A percentile compares a stretch with the other conserved stretches of the same genome.
These are phyloP conservation scores for Temnothorax rugatulus DNA, from an alignment of 2,888 invertebrate genomes.

Conservation along the genomic window DNA sequence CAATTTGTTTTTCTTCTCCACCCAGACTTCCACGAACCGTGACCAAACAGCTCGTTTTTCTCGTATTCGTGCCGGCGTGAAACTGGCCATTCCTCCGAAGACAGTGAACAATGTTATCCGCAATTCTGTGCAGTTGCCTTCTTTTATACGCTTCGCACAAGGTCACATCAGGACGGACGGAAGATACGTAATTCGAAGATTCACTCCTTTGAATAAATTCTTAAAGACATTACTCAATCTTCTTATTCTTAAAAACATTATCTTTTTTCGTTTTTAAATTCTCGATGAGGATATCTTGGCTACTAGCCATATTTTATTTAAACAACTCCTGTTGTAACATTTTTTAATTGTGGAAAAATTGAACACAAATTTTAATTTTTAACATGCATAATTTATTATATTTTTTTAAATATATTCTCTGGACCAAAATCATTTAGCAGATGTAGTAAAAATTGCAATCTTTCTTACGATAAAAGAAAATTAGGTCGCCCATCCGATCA, in stretches of 20 bases:
- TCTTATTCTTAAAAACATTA: no score
- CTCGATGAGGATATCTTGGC: background rate
- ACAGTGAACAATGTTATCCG: constrained; percentile 79
- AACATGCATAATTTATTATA: background rate
- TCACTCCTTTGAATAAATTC: background rate
- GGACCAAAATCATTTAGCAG: background rate
- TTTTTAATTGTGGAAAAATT: constrained; percentile 2
- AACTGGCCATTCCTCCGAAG: constrained; percentile 73
- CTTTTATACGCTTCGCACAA: constrained; percentile 46
- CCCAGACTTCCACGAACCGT: constrained; percentile 41
- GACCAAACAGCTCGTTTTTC: constrained; percentile 67
- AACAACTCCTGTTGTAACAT: background rate
- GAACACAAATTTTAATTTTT: background rate
- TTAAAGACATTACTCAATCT: background rate
- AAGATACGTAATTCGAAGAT: background rate
- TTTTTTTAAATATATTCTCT: background rate
- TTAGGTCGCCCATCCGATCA: constrained; percentile 12
- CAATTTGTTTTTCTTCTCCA: constrained; percentile 67
- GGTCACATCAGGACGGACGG: background rate
- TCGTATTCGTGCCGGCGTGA: constrained; percentile 67
- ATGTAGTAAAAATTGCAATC: background rate
- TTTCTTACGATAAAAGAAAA: background rate
- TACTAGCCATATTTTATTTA: background rate
- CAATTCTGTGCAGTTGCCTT: constrained; percentile 71
- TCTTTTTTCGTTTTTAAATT: background rate